Evolutionary conservation across 2,888 invertebrate species (phyloP), one percentile per base, ranked within the genome.

Genomic region (Horisme vitalbata): DNA sequence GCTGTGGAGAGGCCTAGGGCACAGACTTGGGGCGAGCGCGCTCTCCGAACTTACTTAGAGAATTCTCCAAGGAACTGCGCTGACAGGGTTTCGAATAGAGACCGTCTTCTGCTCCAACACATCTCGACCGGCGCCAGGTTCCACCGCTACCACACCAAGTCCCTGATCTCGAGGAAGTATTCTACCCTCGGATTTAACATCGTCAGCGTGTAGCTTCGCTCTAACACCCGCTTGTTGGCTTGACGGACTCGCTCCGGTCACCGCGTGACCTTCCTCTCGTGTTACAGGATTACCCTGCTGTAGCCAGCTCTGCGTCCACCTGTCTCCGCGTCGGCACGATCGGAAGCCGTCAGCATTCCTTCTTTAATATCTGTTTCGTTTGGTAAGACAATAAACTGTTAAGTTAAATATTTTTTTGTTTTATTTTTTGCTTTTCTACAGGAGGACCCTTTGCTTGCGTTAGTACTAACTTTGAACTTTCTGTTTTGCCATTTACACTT

Each of bases 21-120:
- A 9, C 95, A 96, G 82, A 96, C 95, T 18, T 96, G 96, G 96
- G 94, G 94, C 34, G 96, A 96, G 79, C 92, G 96, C 41, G 94
- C 93, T 26, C 90, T 96, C 48, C 91, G 96, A 59, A 94, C 94
- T 6, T 95, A 94, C 82, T 65, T 87, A 36, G 68, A 82, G 54
- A 93, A 95, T 43, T 93, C 93, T 68, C 93, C 94, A 50, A 94
- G 94, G 92, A 93, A 93, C 18, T 93, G 93, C 74, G 84, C 93
- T 43, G 91, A 92, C 36, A 86, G 93, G 53, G 85, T 93, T 45
- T 91, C 92, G 20, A 93, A 91, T 77, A 65, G 81, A 57, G 92
- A 93, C 69, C 75, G 82, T 31, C 78, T 85, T 38, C 86, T 94
- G 50, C 90, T 94, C 27, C 91, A 91, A 62, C 91, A 91, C 58